Percentiles rank a stretch among this genome's conserved stretches.
phyloP scores from a whole-genome alignment of 2,888 invertebrate genomes.

The Crematogaster levior region DNA sequence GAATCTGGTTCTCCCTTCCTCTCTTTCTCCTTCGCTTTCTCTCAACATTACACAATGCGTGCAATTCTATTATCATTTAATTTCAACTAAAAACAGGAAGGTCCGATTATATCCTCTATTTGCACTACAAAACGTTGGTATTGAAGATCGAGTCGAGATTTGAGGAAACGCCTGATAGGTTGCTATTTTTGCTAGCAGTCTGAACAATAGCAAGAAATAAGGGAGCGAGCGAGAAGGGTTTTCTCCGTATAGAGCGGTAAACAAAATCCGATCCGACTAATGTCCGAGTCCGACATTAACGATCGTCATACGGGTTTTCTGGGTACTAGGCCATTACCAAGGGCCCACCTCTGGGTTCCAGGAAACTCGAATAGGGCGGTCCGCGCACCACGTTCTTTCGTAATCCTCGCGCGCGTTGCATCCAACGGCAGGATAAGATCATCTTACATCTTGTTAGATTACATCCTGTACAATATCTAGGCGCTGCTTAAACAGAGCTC shows the following conservation, averaged over 20 bases:
- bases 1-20: constrained; percentile 13
- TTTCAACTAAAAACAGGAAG: not conserved
- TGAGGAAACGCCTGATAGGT: not conserved
- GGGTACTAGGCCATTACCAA: constrained; percentile 64
- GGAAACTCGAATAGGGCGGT: constrained; percentile 77
- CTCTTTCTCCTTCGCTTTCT: not conserved
- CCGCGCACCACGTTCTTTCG: constrained; percentile 70
- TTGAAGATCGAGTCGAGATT: not conserved
- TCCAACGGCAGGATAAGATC: constrained; percentile 27
- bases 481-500: constrained; percentile 3
- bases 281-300: constrained; percentile 61
- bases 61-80: not conserved
- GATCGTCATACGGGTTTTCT: constrained; percentile 73
- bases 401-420: constrained; percentile 59
- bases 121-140: not conserved
- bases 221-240: not conserved
- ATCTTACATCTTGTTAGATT: constrained; percentile 22
- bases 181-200: not conserved
- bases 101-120: not conserved
- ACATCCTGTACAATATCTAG: constrained; percentile 22
- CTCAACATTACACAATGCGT: not conserved
- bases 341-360: constrained; percentile 77
- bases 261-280: constrained; percentile 46
- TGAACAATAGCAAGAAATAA: not conserved
- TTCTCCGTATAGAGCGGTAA: constrained; percentile 34